Evolutionary conservation across 2,113 vertebrate genomes (phyloP).

Genomic region (Scopus umbretta): DNA sequence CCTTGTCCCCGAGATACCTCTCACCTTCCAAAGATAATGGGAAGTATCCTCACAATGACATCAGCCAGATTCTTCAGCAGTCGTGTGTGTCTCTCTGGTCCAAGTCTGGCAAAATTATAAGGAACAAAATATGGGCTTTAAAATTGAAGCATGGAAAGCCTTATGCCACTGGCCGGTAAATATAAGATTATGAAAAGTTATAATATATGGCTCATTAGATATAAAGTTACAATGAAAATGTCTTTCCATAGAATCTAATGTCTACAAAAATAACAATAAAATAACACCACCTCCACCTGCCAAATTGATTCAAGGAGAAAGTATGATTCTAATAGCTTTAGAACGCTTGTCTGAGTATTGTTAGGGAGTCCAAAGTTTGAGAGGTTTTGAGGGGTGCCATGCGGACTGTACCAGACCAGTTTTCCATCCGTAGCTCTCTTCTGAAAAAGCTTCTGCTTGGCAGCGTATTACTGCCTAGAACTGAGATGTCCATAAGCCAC

Average conservation of each 20-base stretch:
- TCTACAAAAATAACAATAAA: neutral
- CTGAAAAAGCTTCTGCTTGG: neutral
- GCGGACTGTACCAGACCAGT: neutral
- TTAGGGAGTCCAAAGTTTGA: neutral
- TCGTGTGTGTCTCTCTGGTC: neutral
- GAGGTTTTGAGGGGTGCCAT: neutral
- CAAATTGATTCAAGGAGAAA: neutral
- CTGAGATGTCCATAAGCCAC: neutral
- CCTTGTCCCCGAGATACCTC: neutral
- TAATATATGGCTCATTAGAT: neutral
- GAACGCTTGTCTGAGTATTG: neutral
- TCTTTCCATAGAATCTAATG: neutral
- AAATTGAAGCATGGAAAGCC: neutral
- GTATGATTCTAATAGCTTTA: neutral
- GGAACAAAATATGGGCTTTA: neutral
- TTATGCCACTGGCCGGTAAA: neutral
- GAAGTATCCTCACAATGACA: neutral
- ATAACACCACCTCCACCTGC: rapidly evolving
- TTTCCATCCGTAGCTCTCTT: neutral
- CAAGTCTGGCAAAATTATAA: neutral
- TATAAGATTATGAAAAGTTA: neutral
- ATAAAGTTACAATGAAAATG: neutral
- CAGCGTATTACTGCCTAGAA: neutral
- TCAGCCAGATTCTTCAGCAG: neutral
- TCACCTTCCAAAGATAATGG: neutral